phyloP scores from a whole-genome alignment of 2,888 invertebrate species.

The Cylloceria caligata region DNA sequence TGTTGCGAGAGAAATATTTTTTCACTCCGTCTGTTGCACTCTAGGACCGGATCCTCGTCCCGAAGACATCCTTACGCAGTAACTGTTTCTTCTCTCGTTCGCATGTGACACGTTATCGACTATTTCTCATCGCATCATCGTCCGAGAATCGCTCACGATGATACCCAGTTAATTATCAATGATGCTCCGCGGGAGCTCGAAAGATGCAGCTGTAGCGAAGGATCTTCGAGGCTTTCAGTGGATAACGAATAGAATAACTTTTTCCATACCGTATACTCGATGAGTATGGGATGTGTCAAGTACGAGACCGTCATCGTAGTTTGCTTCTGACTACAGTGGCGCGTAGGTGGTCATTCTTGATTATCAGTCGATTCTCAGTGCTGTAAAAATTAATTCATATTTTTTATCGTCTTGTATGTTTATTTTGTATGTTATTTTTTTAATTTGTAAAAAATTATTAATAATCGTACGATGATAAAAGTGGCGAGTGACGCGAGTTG shows the following conservation, averaged over 20 bases:
- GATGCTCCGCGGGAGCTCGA: conserved; percentile 9
- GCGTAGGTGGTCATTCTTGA: conserved; percentile 42
- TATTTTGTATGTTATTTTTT: not conserved
- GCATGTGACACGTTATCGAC: conserved; percentile 31
- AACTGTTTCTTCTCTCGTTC: not conserved
- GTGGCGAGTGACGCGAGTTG: conserved; percentile 49
- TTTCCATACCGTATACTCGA: conserved; percentile 30
- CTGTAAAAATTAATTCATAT: conserved; percentile 3
- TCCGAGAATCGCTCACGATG: conserved; percentile 41
- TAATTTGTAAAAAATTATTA: not conserved
- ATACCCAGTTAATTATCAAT: conserved; percentile 48
- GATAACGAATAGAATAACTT: conserved; percentile 57
- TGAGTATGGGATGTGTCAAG: conserved; percentile 35
- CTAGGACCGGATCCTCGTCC: not conserved
- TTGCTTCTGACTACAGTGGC: conserved; percentile 48
- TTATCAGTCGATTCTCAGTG: not conserved
- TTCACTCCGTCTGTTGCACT: conserved; percentile 3
- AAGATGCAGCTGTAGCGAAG: conserved; percentile 6
- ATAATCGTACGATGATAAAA: conserved; percentile 32
- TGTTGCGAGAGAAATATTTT: conserved; percentile 18
- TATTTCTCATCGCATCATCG: conserved; percentile 53
- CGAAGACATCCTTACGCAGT: not conserved
- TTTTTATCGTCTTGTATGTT: conserved; percentile 24
- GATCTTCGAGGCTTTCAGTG: conserved; percentile 40
- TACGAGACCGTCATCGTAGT: conserved; percentile 38